phyloP scores from a whole-genome alignment of 92 coral and sea anemone species.

The Bergia puertoricense region DNA sequence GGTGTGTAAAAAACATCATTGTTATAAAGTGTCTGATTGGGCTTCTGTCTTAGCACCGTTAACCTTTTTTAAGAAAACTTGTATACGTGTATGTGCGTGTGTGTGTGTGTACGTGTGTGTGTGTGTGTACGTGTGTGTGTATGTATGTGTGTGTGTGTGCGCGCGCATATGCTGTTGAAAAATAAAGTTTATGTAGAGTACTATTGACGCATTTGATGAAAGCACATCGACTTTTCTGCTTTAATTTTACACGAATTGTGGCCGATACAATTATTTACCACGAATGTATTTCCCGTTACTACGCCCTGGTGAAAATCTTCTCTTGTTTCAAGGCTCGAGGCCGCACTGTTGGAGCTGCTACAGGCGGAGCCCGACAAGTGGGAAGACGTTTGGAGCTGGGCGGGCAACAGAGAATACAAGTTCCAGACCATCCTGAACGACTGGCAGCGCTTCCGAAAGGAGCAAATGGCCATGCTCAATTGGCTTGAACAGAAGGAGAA shows the following conservation, averaged over 20 bases:
- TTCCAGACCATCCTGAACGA: slow-evolving; percentile 17
- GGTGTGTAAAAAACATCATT: neutral
- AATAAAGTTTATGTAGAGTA: too few species aligned
- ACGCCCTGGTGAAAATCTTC: neutral
- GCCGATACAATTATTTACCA: too few species aligned
- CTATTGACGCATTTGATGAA: neutral
- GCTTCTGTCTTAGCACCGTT: neutral
- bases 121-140: neutral
- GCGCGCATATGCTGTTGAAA: neutral
- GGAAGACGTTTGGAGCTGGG: slow-evolving; percentile 26
- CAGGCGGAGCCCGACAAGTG: slow-evolving; percentile 24
- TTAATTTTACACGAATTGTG: too few species aligned
- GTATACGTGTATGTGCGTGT: neutral
- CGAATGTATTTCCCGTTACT: neutral
- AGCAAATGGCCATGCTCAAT: slow-evolving; percentile 15
- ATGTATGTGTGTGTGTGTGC: neutral
- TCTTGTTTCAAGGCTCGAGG: slow-evolving; percentile 13
- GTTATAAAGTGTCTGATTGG: neutral
- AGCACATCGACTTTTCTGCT: neutral
- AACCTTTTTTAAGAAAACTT: too few species aligned
- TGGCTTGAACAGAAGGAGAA: slow-evolving; percentile 39
- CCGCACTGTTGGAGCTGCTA: slow-evolving; percentile 8
- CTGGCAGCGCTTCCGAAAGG: slow-evolving; percentile 33
- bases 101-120: neutral
- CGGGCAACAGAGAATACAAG: neutral